These are phyloP conservation scores for Catocala sponsa DNA, from an alignment of 2,888 invertebrate species.

Conservation along the genomic window DNA sequence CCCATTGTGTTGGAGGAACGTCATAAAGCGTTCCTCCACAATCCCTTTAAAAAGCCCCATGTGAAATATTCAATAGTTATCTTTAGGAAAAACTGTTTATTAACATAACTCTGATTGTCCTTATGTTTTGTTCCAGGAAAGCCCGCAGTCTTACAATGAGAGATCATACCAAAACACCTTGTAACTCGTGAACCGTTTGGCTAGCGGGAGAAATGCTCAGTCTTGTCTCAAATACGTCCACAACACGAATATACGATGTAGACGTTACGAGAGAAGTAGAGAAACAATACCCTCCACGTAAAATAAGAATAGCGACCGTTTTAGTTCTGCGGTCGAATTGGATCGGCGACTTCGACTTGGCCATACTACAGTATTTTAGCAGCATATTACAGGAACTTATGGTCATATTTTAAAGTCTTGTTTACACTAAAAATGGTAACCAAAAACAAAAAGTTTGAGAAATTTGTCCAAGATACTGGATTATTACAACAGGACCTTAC, in stretches of 20 bases:
- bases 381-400: too few species aligned
- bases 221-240: slow-evolving; percentile 78
- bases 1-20: too few species aligned
- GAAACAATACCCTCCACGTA: slow-evolving; percentile 66
- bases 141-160: slow-evolving; percentile 70
- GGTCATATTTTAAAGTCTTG: too few species aligned
- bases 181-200: slow-evolving; percentile 48
- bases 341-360: slow-evolving; percentile 9
- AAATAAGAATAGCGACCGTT: slow-evolving; percentile 45
- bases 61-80: too few species aligned
- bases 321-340: not conserved
- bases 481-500: too few species aligned
- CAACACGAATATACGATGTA: slow-evolving; percentile 68
- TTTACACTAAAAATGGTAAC: too few species aligned
- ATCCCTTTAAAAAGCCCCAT: too few species aligned
- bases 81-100: too few species aligned
- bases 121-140: slow-evolving; percentile 63
- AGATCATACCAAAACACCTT: slow-evolving; percentile 39
- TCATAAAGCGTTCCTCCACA: too few species aligned
- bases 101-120: not conserved
- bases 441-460: too few species aligned
- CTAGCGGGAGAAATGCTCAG: slow-evolving; percentile 69
- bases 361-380: too few species aligned
- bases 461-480: too few species aligned
- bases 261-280: slow-evolving; percentile 49